Conservation (phyloP, 37 sponge, comb jelly and placozoan genomes). For the Axinella damicornis region DNA sequence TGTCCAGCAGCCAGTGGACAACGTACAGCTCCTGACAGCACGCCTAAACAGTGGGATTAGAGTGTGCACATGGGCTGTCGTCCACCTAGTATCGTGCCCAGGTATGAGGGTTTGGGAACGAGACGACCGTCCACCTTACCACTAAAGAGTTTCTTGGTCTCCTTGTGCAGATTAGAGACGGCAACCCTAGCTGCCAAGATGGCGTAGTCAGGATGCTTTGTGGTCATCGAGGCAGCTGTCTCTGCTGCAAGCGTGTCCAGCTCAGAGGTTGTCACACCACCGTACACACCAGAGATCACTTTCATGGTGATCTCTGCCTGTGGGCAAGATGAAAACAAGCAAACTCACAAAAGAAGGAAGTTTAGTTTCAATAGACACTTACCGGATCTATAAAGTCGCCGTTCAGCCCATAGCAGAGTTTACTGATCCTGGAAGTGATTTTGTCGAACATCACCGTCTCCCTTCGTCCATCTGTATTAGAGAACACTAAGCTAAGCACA, state of each 20-base stretch:
- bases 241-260: conserved; percentile 99
- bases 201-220: conserved; percentile 99
- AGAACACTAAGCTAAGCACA: no score
- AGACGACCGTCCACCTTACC: conserved; percentile 21
- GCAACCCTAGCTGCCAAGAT: conserved; percentile 96
- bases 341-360: neutral
- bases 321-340: neutral
- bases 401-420: conserved; percentile 96
- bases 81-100: no score
- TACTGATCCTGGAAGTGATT: conserved; percentile 95
- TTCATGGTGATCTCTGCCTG: conserved; percentile 94
- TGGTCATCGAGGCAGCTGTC: conserved; percentile 97
- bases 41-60: no score
- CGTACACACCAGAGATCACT: conserved; percentile 90
- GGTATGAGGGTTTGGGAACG: no score
- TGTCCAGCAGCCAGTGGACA: no score
- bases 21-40: no score
- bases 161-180: conserved; percentile 98
- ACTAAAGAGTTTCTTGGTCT: conserved; percentile 93
- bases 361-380: neutral
- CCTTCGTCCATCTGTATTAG: conserved; percentile 85
- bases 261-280: conserved; percentile 97
- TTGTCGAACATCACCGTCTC: conserved; percentile 98
- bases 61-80: no score
- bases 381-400: conserved; percentile 94